A percentile compares a stretch with the other conserved stretches of the same genome.
These are phyloP conservation scores for Neuroterus valhalla DNA, from an alignment of 1,140 invertebrate species.

Conservation along the genomic window DNA sequence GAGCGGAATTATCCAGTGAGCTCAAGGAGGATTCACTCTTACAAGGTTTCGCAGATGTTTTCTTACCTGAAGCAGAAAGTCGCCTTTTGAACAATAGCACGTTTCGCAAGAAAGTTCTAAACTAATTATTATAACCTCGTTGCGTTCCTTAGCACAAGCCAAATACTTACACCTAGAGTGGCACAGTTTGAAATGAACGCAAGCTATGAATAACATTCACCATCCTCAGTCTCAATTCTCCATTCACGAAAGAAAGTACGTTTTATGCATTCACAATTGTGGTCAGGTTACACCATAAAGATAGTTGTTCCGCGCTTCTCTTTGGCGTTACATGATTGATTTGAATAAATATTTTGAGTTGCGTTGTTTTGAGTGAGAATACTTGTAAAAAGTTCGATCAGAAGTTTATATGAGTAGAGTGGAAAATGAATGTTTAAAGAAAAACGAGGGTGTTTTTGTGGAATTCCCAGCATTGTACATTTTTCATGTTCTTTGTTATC, in stretches of 20 bases:
- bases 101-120: slow-evolving; percentile 5
- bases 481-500: no score
- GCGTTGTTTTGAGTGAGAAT: no score
- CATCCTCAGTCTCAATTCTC: not conserved
- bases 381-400: no score
- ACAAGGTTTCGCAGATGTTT: slow-evolving; percentile 4
- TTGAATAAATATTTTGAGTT: no score
- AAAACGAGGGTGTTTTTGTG: no score
- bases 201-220: slow-evolving; percentile 11
- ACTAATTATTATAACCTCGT: slow-evolving; percentile 20
- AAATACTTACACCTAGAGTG: not conserved
- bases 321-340: no score
- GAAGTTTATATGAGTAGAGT: no score
- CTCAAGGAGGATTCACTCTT: not conserved
- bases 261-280: slow-evolving; percentile 50
- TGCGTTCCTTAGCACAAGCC: not conserved
- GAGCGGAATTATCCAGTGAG: not conserved
- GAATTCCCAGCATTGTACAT: no score
- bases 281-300: no score
- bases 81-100: slow-evolving; percentile 18
- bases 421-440: no score
- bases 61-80: slow-evolving; percentile 5
- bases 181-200: not conserved
- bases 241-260: slow-evolving; percentile 46
- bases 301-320: no score